These are phyloP conservation scores for Ptiloglossa arizonensis DNA, from an alignment of 1,140 invertebrate species.

Conservation along the genomic window DNA sequence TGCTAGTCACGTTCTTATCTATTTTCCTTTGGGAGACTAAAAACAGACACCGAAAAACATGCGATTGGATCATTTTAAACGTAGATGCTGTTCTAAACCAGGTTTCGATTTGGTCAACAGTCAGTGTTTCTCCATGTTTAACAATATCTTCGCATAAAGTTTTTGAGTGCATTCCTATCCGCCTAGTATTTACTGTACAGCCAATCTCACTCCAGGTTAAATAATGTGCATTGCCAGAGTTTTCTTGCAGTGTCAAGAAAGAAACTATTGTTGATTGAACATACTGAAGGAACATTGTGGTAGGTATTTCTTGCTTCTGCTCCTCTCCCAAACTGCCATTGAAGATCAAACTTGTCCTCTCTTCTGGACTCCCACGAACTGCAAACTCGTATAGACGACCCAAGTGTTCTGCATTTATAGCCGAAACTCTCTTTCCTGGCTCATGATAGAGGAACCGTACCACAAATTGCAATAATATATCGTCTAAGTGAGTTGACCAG, in stretches of 20 bases:
- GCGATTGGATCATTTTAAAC: constrained; percentile 78
- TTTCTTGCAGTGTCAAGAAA: constrained; percentile 78
- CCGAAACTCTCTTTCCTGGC: constrained; percentile 76
- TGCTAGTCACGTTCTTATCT: constrained; percentile 74
- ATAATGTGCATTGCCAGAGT: constrained; percentile 73
- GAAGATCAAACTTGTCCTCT: constrained; percentile 75
- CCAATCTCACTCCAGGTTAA: constrained; percentile 78
- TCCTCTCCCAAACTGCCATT: constrained; percentile 76
- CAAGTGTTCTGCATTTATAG: constrained; percentile 79
- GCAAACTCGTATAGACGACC: constrained; percentile 77
- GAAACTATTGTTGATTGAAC: constrained; percentile 80
- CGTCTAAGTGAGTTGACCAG: constrained; percentile 79
- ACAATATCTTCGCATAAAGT: constrained; percentile 76
- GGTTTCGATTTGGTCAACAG: constrained; percentile 71
- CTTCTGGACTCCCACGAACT: constrained; percentile 76
- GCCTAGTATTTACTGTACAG: constrained; percentile 77
- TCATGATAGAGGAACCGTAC: constrained; percentile 79
- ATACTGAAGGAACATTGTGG: constrained; percentile 74
- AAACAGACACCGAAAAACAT: constrained; percentile 79
- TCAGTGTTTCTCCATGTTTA: constrained; percentile 71
- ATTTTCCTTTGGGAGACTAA: constrained; percentile 79
- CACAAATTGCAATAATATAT: constrained; percentile 76
- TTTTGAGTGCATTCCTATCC: constrained; percentile 75
- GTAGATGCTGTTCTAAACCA: constrained; percentile 74
- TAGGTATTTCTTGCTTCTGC: constrained; percentile 75